Conservation (phyloP, 2,888 invertebrate species). For the Lamproptera curius region DNA sequence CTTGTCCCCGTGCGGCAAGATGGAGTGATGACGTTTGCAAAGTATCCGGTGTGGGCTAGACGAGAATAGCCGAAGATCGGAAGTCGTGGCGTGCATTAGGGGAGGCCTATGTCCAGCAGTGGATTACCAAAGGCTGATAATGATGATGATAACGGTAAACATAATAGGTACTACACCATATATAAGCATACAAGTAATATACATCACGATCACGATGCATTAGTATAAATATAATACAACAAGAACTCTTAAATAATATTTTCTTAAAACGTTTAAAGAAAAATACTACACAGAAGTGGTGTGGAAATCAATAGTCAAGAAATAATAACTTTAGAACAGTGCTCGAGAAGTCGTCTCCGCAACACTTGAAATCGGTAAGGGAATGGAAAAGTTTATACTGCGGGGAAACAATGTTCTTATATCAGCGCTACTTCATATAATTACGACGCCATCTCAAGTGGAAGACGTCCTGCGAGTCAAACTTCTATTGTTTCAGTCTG, state of each 20-base stretch:
- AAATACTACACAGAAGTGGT: background rate
- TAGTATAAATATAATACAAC: background rate
- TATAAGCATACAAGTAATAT: too few relatives aligned
- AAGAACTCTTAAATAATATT: background rate
- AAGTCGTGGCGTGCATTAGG: too few relatives aligned
- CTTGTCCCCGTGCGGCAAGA: too few relatives aligned
- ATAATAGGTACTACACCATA: too few relatives aligned
- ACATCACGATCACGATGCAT: background rate
- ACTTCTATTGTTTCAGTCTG: slow-evolving; percentile 47
- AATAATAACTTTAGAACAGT: slow-evolving; percentile 8
- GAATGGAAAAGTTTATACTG: slow-evolving; percentile 25
- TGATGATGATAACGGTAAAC: too few relatives aligned
- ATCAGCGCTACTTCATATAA: slow-evolving; percentile 34
- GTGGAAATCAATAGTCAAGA: background rate
- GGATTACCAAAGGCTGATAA: too few relatives aligned
- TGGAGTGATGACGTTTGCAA: too few relatives aligned
- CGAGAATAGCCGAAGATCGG: too few relatives aligned
- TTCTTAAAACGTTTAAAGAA: background rate
- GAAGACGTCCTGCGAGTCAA: slow-evolving; percentile 41
- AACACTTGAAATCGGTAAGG: slow-evolving; percentile 5
- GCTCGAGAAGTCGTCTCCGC: background rate
- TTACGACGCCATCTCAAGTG: slow-evolving; percentile 45
- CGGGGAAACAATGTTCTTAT: slow-evolving; percentile 28
- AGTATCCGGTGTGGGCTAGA: too few relatives aligned
- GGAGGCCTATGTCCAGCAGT: too few relatives aligned